phyloP scores from a whole-genome alignment of 2,888 invertebrate species.

The Toxonevra muliebris region DNA sequence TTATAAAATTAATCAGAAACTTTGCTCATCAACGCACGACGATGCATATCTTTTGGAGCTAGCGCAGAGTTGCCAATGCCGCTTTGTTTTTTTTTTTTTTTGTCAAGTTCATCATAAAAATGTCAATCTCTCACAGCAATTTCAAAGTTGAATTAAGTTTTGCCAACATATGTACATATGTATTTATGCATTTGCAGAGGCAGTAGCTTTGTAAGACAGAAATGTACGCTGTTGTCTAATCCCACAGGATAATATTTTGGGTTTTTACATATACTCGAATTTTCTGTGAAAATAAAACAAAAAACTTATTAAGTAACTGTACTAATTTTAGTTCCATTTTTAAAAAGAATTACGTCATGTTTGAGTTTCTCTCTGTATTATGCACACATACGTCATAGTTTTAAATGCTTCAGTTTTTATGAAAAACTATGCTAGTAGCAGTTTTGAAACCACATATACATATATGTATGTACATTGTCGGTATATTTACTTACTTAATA shows the following conservation, averaged over 20 bases:
- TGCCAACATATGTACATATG: slow-evolving; percentile 10
- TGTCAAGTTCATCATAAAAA: not conserved
- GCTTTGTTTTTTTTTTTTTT: too few relatives aligned
- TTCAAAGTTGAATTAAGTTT: slow-evolving; percentile 36
- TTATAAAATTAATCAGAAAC: slow-evolving; percentile 26
- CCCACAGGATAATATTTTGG: slow-evolving; percentile 1
- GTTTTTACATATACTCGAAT: not conserved
- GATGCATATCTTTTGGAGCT: slow-evolving; percentile 8
- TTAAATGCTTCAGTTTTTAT: too few relatives aligned
- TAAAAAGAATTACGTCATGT: too few relatives aligned
- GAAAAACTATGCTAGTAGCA: too few relatives aligned
- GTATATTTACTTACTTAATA: too few relatives aligned
- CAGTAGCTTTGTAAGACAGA: not conserved
- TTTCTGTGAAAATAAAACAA: not conserved
- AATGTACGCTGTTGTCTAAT: not conserved
- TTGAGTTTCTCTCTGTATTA: too few relatives aligned
- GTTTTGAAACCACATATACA: too few relatives aligned
- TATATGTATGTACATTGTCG: too few relatives aligned
- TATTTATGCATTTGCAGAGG: not conserved
- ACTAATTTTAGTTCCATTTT: too few relatives aligned
- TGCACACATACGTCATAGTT: too few relatives aligned
- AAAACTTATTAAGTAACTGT: too few relatives aligned
- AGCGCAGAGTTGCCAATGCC: not conserved
- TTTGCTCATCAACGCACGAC: slow-evolving; percentile 19
- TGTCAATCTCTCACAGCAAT: not conserved